Evolutionary conservation across 2,797 vertebrate species (phyloP).

Genomic region (Myotis vivesi): DNA sequence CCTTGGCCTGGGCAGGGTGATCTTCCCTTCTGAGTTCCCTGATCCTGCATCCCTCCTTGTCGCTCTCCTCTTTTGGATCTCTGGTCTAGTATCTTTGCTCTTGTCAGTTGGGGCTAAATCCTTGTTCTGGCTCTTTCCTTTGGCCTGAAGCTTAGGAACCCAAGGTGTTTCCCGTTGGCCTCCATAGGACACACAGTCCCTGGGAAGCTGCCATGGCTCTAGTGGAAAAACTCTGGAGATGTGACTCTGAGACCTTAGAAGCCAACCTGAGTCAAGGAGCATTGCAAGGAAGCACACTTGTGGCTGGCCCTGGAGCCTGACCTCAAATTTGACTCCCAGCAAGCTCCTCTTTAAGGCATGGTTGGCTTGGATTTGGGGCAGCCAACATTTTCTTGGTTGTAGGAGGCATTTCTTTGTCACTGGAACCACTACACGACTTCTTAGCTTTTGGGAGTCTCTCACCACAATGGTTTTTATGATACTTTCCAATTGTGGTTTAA

Average conservation of each 20-base stretch:
- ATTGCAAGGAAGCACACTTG: neutral
- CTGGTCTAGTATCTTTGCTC: neutral
- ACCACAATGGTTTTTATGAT: neutral
- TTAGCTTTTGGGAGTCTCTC: conserved; percentile 19
- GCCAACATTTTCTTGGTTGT: conserved; percentile 5
- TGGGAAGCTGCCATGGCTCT: neutral
- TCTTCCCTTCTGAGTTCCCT: neutral
- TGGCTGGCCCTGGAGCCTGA: neutral
- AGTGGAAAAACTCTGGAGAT: neutral
- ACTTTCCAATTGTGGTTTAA: neutral
- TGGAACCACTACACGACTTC: neutral
- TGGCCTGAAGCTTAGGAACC: conserved; percentile 12
- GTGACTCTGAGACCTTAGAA: neutral
- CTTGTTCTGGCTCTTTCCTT: conserved; percentile 17
- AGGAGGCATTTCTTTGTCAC: neutral
- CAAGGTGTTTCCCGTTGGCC: neutral
- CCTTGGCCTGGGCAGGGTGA: neutral
- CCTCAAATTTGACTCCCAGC: neutral
- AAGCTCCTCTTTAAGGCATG: neutral
- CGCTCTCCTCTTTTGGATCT: neutral
- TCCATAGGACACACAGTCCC: neutral
- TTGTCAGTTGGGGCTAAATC: neutral
- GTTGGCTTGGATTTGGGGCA: neutral
- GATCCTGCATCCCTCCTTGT: neutral
- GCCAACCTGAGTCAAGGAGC: neutral